Percentiles rank a stretch among this genome's conserved stretches.
These are phyloP conservation scores for Peromyscus leucopus DNA, from an alignment of 2,113 vertebrate species.

Conservation along the genomic window DNA sequence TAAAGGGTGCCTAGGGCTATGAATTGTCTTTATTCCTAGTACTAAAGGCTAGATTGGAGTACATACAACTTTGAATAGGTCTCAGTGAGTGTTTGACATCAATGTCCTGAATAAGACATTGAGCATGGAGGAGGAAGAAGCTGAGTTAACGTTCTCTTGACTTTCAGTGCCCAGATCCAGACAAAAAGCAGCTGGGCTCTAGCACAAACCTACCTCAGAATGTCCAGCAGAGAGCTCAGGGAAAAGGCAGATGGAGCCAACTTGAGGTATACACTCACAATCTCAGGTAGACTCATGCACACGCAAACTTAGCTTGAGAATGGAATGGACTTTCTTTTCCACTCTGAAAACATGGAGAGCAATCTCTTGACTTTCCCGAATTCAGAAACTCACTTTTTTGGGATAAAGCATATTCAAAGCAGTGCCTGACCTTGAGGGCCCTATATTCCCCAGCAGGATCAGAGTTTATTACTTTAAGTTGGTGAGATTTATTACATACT, in stretches of 20 bases:
- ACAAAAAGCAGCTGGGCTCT: not conserved
- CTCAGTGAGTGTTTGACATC: not conserved
- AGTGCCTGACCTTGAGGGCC: not conserved
- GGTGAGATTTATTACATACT: slow-evolving; percentile 15
- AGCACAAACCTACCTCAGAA: not conserved
- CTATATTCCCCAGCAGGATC: not conserved
- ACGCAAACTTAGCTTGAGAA: not conserved
- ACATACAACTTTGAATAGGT: not conserved
- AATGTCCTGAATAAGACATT: not conserved
- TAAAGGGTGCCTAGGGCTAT: not conserved
- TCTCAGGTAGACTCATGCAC: not conserved
- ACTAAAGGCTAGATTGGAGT: not conserved
- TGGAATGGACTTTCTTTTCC: not conserved
- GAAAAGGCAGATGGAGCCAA: not conserved
- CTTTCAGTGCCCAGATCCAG: not conserved
- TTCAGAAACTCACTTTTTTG: slow-evolving; percentile 18
- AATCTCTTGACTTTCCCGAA: not conserved
- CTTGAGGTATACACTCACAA: not conserved
- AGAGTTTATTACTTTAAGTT: slow-evolving; percentile 9
- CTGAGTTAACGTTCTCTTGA: not conserved
- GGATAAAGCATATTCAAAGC: not conserved
- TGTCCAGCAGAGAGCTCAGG: not conserved
- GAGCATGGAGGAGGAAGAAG: not conserved
- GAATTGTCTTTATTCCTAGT: slow-evolving; percentile 5
- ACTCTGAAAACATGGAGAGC: not conserved